phyloP scores from a whole-genome alignment of 2,113 vertebrate genomes.

The Chelonoidis abingdonii region DNA sequence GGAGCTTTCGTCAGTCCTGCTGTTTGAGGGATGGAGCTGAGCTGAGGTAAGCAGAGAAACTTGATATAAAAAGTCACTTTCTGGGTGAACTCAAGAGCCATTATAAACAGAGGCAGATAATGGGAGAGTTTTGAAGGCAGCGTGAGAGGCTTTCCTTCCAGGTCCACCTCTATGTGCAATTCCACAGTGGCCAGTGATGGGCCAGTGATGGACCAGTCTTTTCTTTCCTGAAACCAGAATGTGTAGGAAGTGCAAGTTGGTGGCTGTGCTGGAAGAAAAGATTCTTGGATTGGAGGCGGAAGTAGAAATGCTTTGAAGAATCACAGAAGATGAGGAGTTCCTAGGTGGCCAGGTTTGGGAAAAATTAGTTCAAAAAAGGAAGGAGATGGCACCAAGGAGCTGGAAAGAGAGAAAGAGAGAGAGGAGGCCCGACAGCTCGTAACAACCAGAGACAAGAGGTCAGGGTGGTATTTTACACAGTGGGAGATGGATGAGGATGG shows the following conservation, averaged over 20 bases:
- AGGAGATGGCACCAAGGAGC: background rate
- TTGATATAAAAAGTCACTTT: background rate
- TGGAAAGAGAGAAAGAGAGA: background rate
- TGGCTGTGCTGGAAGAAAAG: background rate
- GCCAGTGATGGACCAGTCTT: background rate
- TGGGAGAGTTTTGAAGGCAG: background rate
- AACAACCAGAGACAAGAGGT: background rate
- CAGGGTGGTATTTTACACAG: background rate
- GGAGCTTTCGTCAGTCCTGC: background rate
- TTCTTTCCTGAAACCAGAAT: background rate
- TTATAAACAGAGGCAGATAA: background rate
- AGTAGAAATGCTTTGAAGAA: background rate
- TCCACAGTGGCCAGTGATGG: background rate
- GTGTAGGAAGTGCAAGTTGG: background rate
- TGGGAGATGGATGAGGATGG: background rate
- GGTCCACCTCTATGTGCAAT: background rate
- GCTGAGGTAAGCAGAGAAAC: background rate
- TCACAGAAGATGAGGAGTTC: background rate
- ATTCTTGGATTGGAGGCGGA: background rate
- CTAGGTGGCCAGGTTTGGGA: background rate
- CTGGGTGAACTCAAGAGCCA: background rate
- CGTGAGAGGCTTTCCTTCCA: background rate
- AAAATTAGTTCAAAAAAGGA: background rate
- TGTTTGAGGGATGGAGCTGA: background rate
- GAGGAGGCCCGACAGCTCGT: background rate